phyloP scores from a whole-genome alignment of 1,140 invertebrate genomes.

The Choristoneura fumiferana region DNA sequence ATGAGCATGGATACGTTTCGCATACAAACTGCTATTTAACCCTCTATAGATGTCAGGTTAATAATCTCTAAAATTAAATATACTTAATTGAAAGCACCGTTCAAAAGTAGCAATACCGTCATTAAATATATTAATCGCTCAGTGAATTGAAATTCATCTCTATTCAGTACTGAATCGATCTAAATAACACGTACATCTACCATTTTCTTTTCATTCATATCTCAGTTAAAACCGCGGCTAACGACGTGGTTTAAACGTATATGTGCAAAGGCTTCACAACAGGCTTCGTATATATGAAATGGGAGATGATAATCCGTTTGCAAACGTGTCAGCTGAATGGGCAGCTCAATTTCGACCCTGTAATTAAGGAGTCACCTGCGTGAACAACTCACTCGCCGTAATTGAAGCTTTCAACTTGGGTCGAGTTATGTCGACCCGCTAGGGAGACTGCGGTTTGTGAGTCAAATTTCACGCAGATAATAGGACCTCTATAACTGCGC shows the following conservation, averaged over 20 bases:
- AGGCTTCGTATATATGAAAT: conserved; percentile 47
- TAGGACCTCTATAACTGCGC: conserved; percentile 57
- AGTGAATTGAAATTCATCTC: too few species aligned
- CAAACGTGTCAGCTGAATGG: conserved; percentile 67
- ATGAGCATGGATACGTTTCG: too few species aligned
- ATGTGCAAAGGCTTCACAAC: conserved; percentile 15
- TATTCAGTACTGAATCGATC: too few species aligned
- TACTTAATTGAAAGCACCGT: too few species aligned
- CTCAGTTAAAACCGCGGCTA: not conserved
- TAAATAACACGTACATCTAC: too few species aligned
- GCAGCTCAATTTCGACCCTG: conserved; percentile 67
- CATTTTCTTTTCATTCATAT: not conserved
- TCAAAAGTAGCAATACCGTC: too few species aligned
- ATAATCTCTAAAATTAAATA: too few species aligned
- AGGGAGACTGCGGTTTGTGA: conserved; percentile 60
- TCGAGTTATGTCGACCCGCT: conserved; percentile 63
- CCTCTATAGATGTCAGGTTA: too few species aligned
- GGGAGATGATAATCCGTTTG: conserved; percentile 68
- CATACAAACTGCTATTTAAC: too few species aligned
- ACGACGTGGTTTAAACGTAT: not conserved
- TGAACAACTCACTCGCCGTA: conserved; percentile 70
- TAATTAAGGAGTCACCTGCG: conserved; percentile 77
- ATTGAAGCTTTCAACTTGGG: conserved; percentile 73
- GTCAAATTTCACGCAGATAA: conserved; percentile 70
- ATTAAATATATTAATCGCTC: too few species aligned